A percentile compares a stretch with the other conserved stretches of the same genome.
phyloP scores from a whole-genome alignment of 92 coral and sea anemone genomes.

The Porites divaricata region DNA sequence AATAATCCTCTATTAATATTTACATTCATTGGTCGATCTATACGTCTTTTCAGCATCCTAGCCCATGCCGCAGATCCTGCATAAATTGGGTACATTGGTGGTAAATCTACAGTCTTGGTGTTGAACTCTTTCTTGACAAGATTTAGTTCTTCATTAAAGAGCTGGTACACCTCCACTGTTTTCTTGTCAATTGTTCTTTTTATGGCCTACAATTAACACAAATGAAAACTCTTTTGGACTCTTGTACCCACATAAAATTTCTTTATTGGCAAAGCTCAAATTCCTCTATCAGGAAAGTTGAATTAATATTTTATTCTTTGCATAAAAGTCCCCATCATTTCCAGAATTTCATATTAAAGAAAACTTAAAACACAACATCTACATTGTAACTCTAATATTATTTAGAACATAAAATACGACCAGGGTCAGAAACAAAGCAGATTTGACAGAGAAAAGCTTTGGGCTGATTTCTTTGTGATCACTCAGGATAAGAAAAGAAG shows the following conservation, averaged over 20 bases:
- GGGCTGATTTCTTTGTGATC: too few relatives aligned
- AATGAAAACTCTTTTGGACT: neutral
- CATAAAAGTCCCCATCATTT: too few relatives aligned
- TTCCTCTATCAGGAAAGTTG: too few relatives aligned
- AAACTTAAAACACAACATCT: too few relatives aligned
- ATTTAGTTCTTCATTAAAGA: constrained; percentile 97
- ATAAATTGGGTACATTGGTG: constrained; percentile 92
- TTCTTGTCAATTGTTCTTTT: constrained; percentile 98
- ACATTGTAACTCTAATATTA: too few relatives aligned
- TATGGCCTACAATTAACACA: constrained; percentile 72
- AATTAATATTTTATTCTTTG: too few relatives aligned
- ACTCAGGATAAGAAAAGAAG: too few relatives aligned
- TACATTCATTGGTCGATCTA: constrained; percentile 98
- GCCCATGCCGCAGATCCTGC: constrained; percentile 99
- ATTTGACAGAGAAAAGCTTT: too few relatives aligned
- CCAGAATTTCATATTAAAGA: too few relatives aligned
- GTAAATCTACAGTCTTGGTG: constrained; percentile 93
- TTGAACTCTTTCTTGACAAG: constrained; percentile 99
- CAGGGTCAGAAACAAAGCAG: too few relatives aligned
- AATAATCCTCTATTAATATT: neutral
- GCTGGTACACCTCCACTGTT: constrained; percentile 97
- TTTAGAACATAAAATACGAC: too few relatives aligned
- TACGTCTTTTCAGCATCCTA: constrained; percentile 90
- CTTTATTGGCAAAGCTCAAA: neutral
- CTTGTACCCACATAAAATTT: neutral